Percentiles rank a stretch among this genome's conserved stretches.
These are phyloP conservation scores for Fulica atra DNA, from an alignment of 2,113 vertebrate genomes.

Conservation along the genomic window DNA sequence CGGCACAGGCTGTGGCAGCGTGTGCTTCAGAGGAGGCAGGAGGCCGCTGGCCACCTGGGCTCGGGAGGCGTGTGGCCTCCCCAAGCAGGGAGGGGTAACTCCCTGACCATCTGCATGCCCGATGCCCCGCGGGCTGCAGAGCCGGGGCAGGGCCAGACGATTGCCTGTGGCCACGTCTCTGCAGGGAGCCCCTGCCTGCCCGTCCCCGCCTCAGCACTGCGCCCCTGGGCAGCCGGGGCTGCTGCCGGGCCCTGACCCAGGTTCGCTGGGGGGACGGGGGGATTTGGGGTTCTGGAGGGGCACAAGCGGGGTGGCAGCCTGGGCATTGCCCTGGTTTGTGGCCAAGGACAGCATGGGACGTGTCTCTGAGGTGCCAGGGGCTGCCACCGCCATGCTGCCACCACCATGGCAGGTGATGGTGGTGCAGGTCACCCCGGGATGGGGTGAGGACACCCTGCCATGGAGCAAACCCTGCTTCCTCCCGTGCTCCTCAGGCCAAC, in stretches of 20 bases:
- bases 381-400: not conserved
- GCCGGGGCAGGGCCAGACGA: not conserved
- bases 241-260: not conserved
- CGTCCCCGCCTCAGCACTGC: not conserved
- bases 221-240: not conserved
- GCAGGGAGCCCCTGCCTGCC: not conserved
- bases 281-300: not conserved
- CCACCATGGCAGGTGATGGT: not conserved
- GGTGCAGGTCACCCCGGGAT: not conserved
- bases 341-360: not conserved
- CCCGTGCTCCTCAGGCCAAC: not conserved
- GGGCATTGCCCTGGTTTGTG: not conserved
- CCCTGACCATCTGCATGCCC: fast-evolving
- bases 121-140: not conserved
- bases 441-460: not conserved
- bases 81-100: not conserved
- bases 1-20: not conserved
- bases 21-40: too few relatives aligned
- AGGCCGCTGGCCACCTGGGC: not conserved
- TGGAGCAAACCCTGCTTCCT: not conserved
- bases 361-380: not conserved
- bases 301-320: not conserved
- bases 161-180: too few relatives aligned
- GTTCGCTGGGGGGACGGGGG: too few relatives aligned
- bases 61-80: not conserved